Conservation (phyloP, 2,888 invertebrate genomes). For the Cistogaster globosa region DNA sequence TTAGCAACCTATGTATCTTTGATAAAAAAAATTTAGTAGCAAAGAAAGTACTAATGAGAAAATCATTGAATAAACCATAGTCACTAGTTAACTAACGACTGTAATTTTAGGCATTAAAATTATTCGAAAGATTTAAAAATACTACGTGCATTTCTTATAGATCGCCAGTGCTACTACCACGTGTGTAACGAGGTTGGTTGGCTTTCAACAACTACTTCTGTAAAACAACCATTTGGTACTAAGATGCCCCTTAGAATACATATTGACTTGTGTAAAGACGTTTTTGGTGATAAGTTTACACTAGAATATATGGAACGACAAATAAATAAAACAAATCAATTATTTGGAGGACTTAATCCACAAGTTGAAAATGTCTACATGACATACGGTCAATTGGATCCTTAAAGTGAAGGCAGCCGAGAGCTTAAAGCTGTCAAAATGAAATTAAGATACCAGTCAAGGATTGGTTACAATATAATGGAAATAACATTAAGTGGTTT, state of each 20-base stretch:
- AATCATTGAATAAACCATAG: too few species aligned
- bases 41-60: too few species aligned
- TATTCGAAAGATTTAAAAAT: too few species aligned
- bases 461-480: too few species aligned
- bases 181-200: conserved; percentile 94
- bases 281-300: conserved; percentile 77
- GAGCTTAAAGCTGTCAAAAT: too few species aligned
- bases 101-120: too few species aligned
- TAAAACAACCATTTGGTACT: conserved; percentile 84
- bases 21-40: too few species aligned
- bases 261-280: conserved; percentile 77
- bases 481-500: too few species aligned
- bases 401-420: conserved; percentile 76
- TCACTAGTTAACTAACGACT: too few species aligned
- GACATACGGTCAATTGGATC: conserved; percentile 85
- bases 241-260: conserved; percentile 78
- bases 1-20: too few species aligned
- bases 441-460: too few species aligned
- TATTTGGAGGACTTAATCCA: conserved; percentile 83
- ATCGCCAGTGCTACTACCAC: conserved; percentile 91
- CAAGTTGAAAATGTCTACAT: conserved; percentile 84
- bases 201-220: conserved; percentile 89
- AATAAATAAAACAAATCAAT: conserved; percentile 81
- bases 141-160: conserved; percentile 73
- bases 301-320: conserved; percentile 75